Evolutionary conservation across 2,797 vertebrate species (phyloP).

Genomic region (Melanogrammus aeglefinus): DNA sequence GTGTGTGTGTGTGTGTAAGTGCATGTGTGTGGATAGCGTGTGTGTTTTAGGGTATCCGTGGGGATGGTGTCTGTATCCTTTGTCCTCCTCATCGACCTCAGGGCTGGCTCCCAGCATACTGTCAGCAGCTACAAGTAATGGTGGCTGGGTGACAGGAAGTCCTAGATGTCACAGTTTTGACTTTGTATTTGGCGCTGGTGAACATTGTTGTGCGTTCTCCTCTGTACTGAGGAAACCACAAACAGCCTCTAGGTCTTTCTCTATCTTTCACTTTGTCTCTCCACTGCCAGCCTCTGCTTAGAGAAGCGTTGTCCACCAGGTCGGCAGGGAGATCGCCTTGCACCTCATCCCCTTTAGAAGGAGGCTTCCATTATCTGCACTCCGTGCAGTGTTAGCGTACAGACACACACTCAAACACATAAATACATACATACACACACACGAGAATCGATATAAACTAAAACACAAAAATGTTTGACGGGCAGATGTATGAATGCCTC

Average conservation of each 20-base stretch:
- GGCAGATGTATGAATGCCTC: not conserved
- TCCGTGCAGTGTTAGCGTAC: slow-evolving; percentile 27
- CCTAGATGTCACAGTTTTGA: not conserved
- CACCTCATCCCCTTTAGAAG: slow-evolving; percentile 47
- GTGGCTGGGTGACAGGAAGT: not conserved
- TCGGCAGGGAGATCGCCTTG: slow-evolving; percentile 29
- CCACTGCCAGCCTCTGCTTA: slow-evolving; percentile 8
- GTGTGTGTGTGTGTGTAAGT: not conserved
- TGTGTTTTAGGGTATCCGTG: not conserved
- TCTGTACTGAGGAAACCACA: not conserved
- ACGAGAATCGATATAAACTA: slow-evolving; percentile 23
- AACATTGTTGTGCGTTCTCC: not conserved
- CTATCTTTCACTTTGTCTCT: not conserved
- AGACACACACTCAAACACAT: not conserved
- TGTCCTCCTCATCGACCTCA: not conserved
- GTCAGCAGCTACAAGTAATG: not conserved
- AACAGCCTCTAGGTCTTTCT: not conserved
- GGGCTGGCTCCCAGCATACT: not conserved
- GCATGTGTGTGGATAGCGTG: not conserved
- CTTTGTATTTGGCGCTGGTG: not conserved
- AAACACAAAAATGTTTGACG: not conserved
- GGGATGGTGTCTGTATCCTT: not conserved
- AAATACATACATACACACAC: not conserved
- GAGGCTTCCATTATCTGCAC: slow-evolving; percentile 57
- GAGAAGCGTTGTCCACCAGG: slow-evolving; percentile 38